phyloP scores from a whole-genome alignment of 2,888 invertebrate genomes.

The Allophyes oxyacanthae region DNA sequence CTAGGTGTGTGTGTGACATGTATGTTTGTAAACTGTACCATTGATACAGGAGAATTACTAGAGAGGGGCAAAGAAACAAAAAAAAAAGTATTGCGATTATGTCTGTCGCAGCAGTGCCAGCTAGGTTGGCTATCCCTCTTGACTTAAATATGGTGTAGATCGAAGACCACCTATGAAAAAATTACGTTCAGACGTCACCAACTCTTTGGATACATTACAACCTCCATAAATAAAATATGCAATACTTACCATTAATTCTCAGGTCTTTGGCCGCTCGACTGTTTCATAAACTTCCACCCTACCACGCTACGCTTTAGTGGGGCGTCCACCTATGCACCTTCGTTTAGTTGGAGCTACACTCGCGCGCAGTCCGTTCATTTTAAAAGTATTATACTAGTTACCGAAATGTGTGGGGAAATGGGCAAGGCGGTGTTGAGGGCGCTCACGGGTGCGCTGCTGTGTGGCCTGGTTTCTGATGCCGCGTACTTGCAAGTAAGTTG shows the following conservation, averaged over 20 bases:
- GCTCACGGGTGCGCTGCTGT: slow-evolving; percentile 82
- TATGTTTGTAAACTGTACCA: too few relatives aligned
- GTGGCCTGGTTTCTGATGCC: slow-evolving; percentile 83
- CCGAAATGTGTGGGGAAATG: slow-evolving; percentile 85
- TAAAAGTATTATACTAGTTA: slow-evolving; percentile 35
- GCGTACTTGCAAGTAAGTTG: slow-evolving; percentile 81
- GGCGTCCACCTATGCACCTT: slow-evolving; percentile 50
- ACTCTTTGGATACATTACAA: too few relatives aligned
- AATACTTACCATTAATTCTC: slow-evolving; percentile 12
- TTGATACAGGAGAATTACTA: too few relatives aligned
- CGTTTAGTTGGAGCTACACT: slow-evolving; percentile 45
- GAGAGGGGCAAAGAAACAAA: too few relatives aligned
- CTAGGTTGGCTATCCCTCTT: too few relatives aligned
- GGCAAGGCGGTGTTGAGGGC: slow-evolving; percentile 85
- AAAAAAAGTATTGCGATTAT: too few relatives aligned
- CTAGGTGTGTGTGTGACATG: too few relatives aligned
- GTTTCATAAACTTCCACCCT: slow-evolving; percentile 52
- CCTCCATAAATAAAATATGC: too few relatives aligned
- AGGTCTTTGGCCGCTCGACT: slow-evolving; percentile 39
- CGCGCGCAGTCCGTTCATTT: slow-evolving; percentile 42
- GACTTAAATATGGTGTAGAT: too few relatives aligned
- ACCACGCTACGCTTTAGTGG: slow-evolving; percentile 56
- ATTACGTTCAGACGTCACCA: too few relatives aligned
- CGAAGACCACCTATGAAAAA: too few relatives aligned
- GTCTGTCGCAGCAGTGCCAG: too few relatives aligned